Evolutionary conservation across 2,113 vertebrate species (phyloP).

Genomic region (Centrocercus urophasianus): DNA sequence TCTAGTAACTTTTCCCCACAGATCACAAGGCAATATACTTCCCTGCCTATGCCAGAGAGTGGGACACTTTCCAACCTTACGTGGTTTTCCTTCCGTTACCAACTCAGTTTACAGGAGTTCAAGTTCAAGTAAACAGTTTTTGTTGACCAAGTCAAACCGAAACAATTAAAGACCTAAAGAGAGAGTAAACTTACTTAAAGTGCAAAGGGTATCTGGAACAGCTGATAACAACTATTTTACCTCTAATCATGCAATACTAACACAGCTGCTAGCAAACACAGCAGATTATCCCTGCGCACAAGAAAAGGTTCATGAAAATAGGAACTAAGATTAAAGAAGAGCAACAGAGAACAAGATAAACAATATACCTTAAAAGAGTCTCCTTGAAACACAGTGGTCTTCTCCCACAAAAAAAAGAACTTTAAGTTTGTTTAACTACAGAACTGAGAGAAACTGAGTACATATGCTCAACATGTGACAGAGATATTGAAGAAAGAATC

Average conservation of each 20-base stretch:
- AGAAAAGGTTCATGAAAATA: neutral
- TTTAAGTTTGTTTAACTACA: neutral
- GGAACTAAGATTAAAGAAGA: neutral
- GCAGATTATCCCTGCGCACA: neutral
- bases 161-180: neutral
- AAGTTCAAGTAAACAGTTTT: neutral
- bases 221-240: neutral
- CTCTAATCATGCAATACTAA: neutral
- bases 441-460: neutral
- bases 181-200: neutral
- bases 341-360: neutral
- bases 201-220: neutral
- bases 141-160: neutral
- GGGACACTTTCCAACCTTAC: neutral
- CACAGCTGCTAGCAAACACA: neutral
- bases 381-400: neutral
- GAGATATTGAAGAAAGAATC: conserved; percentile 3
- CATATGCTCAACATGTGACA: neutral
- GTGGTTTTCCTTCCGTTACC: neutral
- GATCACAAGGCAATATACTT: neutral
- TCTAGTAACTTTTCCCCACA: neutral
- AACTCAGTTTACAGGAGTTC: neutral
- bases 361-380: neutral
- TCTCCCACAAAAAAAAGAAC: neutral
- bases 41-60: neutral